Evolutionary conservation across 2,113 vertebrate species (phyloP).

Genomic region (Brachyhypopomus gauderio): DNA sequence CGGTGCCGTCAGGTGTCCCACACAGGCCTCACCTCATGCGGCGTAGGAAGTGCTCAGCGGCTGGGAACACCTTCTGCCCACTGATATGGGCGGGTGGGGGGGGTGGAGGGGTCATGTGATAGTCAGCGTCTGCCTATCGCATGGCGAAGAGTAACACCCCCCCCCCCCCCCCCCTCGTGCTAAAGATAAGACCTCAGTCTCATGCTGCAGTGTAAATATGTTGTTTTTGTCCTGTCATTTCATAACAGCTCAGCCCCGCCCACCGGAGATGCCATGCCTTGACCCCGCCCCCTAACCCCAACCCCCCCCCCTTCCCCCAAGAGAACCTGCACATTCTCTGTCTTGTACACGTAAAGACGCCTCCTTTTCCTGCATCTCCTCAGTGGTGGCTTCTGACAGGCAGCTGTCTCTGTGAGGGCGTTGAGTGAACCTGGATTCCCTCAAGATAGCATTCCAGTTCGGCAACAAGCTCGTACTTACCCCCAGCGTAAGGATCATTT

Average conservation of each 20-base stretch:
- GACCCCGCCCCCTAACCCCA: background rate
- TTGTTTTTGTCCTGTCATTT: background rate
- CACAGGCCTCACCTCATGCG: background rate
- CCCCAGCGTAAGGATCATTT: conserved; percentile 7
- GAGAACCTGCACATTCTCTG: background rate
- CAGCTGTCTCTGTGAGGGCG: conserved; percentile 49
- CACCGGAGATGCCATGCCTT: background rate
- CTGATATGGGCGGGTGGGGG: conserved; percentile 60
- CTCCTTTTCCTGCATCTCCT: background rate
- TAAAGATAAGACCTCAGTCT: conserved; percentile 64
- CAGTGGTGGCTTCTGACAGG: background rate
- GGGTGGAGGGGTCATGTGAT: conserved; percentile 53
- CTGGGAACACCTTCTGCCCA: conserved; percentile 55
- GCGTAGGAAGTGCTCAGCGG: conserved; percentile 28
- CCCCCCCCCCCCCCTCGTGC: conserved; percentile 55
- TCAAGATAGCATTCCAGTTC: conserved; percentile 43
- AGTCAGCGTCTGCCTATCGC: conserved; percentile 59
- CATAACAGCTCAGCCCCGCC: background rate
- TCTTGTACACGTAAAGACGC: background rate
- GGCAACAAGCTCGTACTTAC: conserved; percentile 46
- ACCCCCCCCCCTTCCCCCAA: background rate
- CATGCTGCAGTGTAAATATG: conserved; percentile 1
- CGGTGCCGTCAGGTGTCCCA: too few relatives aligned
- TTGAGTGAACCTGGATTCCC: conserved; percentile 53
- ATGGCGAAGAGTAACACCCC: conserved; percentile 65